phyloP scores from a whole-genome alignment of 2,888 invertebrate genomes.

The Leuctra nigra region DNA sequence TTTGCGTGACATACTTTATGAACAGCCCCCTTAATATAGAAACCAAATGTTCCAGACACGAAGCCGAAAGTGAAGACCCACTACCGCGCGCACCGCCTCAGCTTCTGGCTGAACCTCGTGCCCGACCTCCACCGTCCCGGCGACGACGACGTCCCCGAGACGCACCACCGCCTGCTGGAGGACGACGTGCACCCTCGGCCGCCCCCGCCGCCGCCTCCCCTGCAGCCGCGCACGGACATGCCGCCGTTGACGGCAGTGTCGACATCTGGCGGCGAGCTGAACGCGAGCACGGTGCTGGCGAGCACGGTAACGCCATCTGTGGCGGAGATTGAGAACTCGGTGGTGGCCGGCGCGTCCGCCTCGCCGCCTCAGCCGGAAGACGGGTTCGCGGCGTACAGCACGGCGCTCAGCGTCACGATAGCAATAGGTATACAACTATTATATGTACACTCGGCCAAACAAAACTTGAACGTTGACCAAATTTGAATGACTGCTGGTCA shows the following conservation, averaged over 20 bases:
- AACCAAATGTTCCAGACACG: slow-evolving; percentile 57
- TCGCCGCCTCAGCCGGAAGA: slow-evolving; percentile 48
- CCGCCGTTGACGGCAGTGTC: slow-evolving; percentile 33
- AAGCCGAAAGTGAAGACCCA: slow-evolving; percentile 89
- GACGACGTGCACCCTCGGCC: slow-evolving; percentile 56
- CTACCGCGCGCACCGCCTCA: slow-evolving; percentile 86
- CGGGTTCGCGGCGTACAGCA: slow-evolving; percentile 84
- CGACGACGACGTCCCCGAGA: slow-evolving; percentile 75
- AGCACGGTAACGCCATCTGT: slow-evolving; percentile 29
- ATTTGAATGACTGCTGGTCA: too few species aligned
- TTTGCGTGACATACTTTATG: too few species aligned
- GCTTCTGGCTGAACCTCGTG: slow-evolving; percentile 92
- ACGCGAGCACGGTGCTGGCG: slow-evolving; percentile 27
- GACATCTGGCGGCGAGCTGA: slow-evolving; percentile 31
- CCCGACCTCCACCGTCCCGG: slow-evolving; percentile 87
- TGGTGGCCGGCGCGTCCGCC: slow-evolving; percentile 27
- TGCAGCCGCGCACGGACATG: slow-evolving; percentile 38
- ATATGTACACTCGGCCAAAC: too few species aligned
- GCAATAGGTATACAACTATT: too few species aligned
- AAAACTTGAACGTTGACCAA: too few species aligned
- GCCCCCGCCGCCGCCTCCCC: slow-evolving; percentile 30
- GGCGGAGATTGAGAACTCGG: slow-evolving; percentile 22
- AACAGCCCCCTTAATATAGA: too few species aligned
- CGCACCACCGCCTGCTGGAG: slow-evolving; percentile 77
- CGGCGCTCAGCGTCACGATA: slow-evolving; percentile 86